phyloP scores from a whole-genome alignment of 2,888 invertebrate genomes.

The Poecilus cupreus region DNA sequence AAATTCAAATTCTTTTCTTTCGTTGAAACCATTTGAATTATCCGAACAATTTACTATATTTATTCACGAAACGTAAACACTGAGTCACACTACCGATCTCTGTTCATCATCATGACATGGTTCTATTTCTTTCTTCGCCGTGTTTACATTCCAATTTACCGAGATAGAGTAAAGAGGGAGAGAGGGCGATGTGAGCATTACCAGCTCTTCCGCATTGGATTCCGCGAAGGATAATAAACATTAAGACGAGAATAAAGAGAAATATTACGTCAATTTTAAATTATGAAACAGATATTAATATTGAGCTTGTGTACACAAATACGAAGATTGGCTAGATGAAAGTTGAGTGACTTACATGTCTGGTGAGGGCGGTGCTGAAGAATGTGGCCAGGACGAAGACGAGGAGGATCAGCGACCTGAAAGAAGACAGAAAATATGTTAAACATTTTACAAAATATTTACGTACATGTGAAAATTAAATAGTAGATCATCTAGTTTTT shows the following conservation, averaged over 20 bases:
- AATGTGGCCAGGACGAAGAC: conserved; percentile 75
- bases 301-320: background rate
- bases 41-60: background rate
- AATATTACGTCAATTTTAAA: background rate
- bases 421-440: conserved; percentile 69
- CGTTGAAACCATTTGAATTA: background rate
- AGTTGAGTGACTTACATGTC: conserved; percentile 82
- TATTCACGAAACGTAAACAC: background rate
- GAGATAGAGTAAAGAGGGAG: no score
- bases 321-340: no score
- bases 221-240: conserved; percentile 34
- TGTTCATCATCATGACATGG: conserved; percentile 1
- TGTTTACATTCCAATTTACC: background rate
- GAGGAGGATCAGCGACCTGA: conserved; percentile 79
- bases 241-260: background rate
- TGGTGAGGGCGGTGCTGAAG: conserved; percentile 75
- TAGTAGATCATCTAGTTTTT: no score
- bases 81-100: background rate
- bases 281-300: background rate
- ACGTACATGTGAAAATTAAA: no score
- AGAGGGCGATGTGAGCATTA: background rate
- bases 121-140: conserved; percentile 7
- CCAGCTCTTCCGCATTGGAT: background rate
- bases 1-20: background rate
- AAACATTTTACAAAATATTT: background rate